These are phyloP conservation scores for Choloepus didactylus DNA, from an alignment of 2,797 vertebrate genomes.

Conservation along the genomic window DNA sequence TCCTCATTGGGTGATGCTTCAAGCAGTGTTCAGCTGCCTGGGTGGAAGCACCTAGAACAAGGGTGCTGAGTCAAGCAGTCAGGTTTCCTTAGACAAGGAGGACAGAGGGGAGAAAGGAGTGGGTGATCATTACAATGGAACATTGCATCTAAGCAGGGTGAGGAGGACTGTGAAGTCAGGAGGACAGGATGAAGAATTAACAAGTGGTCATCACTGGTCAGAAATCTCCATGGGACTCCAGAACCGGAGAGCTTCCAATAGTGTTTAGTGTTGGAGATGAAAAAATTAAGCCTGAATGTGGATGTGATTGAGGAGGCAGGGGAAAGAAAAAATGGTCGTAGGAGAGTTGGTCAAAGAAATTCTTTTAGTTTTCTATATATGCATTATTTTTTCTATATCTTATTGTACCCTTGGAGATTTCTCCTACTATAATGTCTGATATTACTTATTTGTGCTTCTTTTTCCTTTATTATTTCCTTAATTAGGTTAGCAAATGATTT, in stretches of 20 bases:
- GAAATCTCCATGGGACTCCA: no score
- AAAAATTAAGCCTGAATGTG: fast-evolving
- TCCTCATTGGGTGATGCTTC: not conserved
- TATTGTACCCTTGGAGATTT: not conserved
- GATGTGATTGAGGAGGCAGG: fast-evolving
- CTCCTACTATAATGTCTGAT: not conserved
- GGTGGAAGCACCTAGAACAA: not conserved
- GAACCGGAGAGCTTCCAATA: not conserved
- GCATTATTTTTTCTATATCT: not conserved
- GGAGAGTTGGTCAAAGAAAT: not conserved
- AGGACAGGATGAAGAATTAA: not conserved
- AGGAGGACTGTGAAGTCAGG: not conserved
- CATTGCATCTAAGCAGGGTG: not conserved
- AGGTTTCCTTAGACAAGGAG: not conserved
- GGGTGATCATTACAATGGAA: no score
- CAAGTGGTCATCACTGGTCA: not conserved
- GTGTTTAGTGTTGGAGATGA: no score
- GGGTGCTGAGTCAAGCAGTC: not conserved
- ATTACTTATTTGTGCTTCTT: not conserved
- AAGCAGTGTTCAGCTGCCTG: not conserved
- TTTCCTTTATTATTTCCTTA: not conserved
- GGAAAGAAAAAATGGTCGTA: not conserved
- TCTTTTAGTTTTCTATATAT: not conserved
- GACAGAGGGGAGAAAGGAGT: not conserved
- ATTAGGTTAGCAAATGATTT: conserved; percentile 20